Conservation (phyloP, 1,140 invertebrate species). For the Mactra quadrangularis region DNA sequence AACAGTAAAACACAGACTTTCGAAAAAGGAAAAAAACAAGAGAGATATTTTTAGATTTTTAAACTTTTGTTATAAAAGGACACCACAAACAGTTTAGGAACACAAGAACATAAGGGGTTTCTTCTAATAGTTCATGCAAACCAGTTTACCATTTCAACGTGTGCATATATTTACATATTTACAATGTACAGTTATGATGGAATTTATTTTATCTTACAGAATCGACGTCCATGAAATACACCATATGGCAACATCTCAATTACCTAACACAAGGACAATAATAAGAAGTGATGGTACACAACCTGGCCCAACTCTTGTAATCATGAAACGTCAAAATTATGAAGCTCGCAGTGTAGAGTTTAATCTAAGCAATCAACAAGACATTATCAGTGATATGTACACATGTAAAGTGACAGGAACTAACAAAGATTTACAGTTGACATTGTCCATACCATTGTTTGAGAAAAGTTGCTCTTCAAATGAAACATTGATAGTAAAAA, state of each 20-base stretch:
- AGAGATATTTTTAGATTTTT: no score
- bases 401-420: neutral
- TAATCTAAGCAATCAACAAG: neutral
- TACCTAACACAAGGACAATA: neutral
- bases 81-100: neutral
- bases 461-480: slow-evolving; percentile 14
- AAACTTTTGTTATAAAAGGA: no score
- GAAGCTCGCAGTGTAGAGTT: neutral
- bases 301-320: neutral
- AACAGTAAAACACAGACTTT: neutral
- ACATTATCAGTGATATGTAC: slow-evolving; percentile 46
- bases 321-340: neutral
- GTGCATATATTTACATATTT: neutral
- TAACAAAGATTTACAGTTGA: neutral
- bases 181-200: neutral
- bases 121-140: no score
- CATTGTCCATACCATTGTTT: slow-evolving; percentile 14
- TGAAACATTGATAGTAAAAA: slow-evolving; percentile 22
- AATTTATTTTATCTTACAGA: neutral
- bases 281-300: neutral
- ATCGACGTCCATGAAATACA: neutral
- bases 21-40: neutral
- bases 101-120: no score
- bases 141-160: no score
- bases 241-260: neutral